A percentile compares a stretch with the other conserved stretches of the same genome.
Conservation (phyloP, 2,888 invertebrate species). For the Eretmocerus hayati region DNA sequence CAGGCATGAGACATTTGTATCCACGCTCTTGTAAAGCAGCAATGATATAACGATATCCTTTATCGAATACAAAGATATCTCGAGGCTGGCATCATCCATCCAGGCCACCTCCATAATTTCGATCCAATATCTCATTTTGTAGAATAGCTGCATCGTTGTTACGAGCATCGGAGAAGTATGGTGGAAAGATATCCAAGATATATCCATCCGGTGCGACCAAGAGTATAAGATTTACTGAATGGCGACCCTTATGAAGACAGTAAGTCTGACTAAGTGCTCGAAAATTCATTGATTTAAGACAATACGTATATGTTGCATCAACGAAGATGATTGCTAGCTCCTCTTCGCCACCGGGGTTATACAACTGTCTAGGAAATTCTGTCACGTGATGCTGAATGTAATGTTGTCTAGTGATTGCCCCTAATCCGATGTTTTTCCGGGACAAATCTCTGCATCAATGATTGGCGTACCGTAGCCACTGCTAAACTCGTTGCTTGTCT, state of each 20-base stretch:
- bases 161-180: neutral
- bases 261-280: neutral
- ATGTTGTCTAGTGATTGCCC: too few relatives aligned
- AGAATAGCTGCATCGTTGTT: constrained; percentile 3
- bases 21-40: neutral
- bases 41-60: neutral
- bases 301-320: too few relatives aligned
- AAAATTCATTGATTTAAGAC: constrained; percentile 1
- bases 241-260: neutral
- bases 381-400: too few relatives aligned
- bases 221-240: neutral
- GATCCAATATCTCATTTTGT: neutral
- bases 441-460: constrained; percentile 1
- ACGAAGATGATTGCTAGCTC: too few relatives aligned
- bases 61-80: constrained; percentile 3
- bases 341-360: too few relatives aligned
- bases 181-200: neutral
- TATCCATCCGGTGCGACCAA: constrained; percentile 1
- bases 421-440: too few relatives aligned
- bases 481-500: constrained; percentile 5
- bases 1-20: neutral
- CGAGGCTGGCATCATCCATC: neutral
- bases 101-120: neutral
- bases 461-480: constrained; percentile 3
- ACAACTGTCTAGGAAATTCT: too few relatives aligned